Evolutionary conservation across 1,140 invertebrate genomes (phyloP).

Genomic region (Sarcophaga bullata): DNA sequence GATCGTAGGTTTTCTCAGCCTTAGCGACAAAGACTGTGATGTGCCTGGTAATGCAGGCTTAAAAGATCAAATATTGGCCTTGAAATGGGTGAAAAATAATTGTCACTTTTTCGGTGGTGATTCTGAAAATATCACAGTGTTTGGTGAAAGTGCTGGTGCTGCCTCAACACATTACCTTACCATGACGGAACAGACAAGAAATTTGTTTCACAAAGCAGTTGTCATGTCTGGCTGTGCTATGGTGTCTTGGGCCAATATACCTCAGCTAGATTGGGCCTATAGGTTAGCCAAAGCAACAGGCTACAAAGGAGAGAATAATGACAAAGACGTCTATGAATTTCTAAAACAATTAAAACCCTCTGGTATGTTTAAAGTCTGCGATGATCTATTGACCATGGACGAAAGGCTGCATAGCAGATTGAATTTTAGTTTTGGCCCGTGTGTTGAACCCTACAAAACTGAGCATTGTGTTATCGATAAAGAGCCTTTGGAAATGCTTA

Average conservation of each 20-base stretch:
- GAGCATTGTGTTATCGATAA: slow-evolving; percentile 59
- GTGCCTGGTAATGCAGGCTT: slow-evolving; percentile 72
- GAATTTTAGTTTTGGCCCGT: slow-evolving; percentile 60
- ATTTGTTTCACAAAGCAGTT: slow-evolving; percentile 65
- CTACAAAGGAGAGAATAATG: slow-evolving; percentile 53
- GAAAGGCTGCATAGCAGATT: slow-evolving; percentile 55
- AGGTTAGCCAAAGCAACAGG: slow-evolving; percentile 60
- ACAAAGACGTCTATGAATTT: slow-evolving; percentile 53
- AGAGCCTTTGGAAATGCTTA: slow-evolving; percentile 61
- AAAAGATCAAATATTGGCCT: slow-evolving; percentile 75
- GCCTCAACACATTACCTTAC: slow-evolving; percentile 70
- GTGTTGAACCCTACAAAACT: slow-evolving; percentile 60
- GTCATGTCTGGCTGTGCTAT: slow-evolving; percentile 64
- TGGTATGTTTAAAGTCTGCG: slow-evolving; percentile 68
- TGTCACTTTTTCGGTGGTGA: slow-evolving; percentile 70
- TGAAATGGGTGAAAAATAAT: slow-evolving; percentile 73
- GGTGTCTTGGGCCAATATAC: slow-evolving; percentile 58
- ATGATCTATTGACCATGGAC: slow-evolving; percentile 57
- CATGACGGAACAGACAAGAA: slow-evolving; percentile 67
- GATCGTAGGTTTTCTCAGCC: slow-evolving; percentile 53
- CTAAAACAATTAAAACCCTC: slow-evolving; percentile 60
- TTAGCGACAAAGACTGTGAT: slow-evolving; percentile 62
- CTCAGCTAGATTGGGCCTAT: slow-evolving; percentile 59
- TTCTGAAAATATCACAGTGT: slow-evolving; percentile 66
- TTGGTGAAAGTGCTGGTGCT: slow-evolving; percentile 67